A percentile compares a stretch with the other conserved stretches of the same genome.
Evolutionary conservation across 35 echinoderm and acorn worm species (phyloP).

Genomic region (Heliocidaris tuberculata): DNA sequence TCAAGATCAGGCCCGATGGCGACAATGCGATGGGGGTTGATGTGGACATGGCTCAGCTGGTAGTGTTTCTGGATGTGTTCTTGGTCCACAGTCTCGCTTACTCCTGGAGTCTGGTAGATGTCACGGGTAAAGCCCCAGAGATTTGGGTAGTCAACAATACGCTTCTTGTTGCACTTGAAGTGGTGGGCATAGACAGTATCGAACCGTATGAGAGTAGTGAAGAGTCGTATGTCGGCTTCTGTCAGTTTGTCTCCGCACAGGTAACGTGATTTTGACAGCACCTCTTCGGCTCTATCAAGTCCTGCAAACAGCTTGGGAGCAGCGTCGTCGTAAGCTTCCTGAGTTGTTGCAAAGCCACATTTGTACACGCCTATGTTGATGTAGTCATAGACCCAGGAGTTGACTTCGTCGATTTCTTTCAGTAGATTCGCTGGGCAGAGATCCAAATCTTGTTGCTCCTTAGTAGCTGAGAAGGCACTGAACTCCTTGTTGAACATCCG

Average conservation of each 20-base stretch:
- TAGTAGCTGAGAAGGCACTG: slow-evolving; percentile 69
- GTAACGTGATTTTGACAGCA: slow-evolving; percentile 67
- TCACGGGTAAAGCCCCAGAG: slow-evolving; percentile 85
- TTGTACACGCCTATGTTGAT: slow-evolving; percentile 95
- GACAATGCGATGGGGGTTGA: slow-evolving; percentile 78
- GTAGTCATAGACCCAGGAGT: slow-evolving; percentile 80
- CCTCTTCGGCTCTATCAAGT: slow-evolving; percentile 79
- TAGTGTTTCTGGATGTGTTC: slow-evolving; percentile 93
- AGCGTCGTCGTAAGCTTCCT: slow-evolving; percentile 86
- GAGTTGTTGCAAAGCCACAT: slow-evolving; percentile 73
- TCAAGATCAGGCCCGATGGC: slow-evolving; percentile 88
- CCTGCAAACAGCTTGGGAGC: slow-evolving; percentile 69
- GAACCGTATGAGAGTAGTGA: slow-evolving; percentile 80
- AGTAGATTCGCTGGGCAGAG: slow-evolving; percentile 69
- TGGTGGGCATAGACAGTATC: slow-evolving; percentile 85
- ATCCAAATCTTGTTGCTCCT: slow-evolving; percentile 67
- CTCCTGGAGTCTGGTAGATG: slow-evolving; percentile 60
- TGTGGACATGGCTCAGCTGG: slow-evolving; percentile 64
- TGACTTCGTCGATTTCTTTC: slow-evolving; percentile 71
- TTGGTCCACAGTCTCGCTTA: slow-evolving; percentile 75
- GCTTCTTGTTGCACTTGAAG: slow-evolving; percentile 98
- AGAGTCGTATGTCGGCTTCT: slow-evolving; percentile 81
- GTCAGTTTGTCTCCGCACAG: slow-evolving; percentile 73
- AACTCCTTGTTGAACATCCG: slow-evolving; percentile 85
- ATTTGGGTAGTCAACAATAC: slow-evolving; percentile 87